phyloP scores from a whole-genome alignment of 37 sponge, comb jelly and placozoan genomes.

The Crambe crambe region DNA sequence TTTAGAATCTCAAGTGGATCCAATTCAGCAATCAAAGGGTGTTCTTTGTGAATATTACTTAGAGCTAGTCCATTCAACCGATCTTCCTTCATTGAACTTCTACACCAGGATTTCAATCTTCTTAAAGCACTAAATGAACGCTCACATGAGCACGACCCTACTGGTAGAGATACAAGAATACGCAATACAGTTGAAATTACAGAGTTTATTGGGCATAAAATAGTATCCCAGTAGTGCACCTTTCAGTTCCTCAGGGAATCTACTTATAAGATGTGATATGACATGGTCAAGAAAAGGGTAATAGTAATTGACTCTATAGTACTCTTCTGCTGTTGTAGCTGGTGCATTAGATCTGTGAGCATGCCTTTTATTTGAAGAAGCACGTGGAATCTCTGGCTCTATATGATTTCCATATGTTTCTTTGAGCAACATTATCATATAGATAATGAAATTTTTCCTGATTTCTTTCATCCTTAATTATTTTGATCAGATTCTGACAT shows the following conservation, averaged over 20 bases:
- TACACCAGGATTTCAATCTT: slow-evolving; percentile 21
- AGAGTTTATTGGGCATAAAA: no score
- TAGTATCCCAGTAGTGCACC: not conserved
- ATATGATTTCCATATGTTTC: not conserved
- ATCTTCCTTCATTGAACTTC: not conserved
- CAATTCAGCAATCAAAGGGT: no score
- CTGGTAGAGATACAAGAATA: slow-evolving; percentile 6
- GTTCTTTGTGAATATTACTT: not conserved
- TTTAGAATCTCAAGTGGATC: no score
- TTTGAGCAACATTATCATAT: not conserved
- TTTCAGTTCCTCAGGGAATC: not conserved
- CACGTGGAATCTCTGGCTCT: slow-evolving; percentile 6
- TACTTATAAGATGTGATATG: not conserved
- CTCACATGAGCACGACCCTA: slow-evolving; percentile 20
- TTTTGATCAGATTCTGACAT: not conserved
- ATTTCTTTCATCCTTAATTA: not conserved
- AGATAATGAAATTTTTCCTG: not conserved
- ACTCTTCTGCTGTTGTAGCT: not conserved
- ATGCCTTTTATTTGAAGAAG: not conserved
- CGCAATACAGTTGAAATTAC: not conserved
- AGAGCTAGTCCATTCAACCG: not conserved
- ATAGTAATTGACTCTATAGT: not conserved
- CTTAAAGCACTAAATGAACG: slow-evolving; percentile 10
- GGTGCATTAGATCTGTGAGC: not conserved
- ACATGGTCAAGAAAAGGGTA: slow-evolving; percentile 13